These are phyloP conservation scores for Cynoglossus semilaevis DNA, from an alignment of 2,113 vertebrate species.

Conservation along the genomic window DNA sequence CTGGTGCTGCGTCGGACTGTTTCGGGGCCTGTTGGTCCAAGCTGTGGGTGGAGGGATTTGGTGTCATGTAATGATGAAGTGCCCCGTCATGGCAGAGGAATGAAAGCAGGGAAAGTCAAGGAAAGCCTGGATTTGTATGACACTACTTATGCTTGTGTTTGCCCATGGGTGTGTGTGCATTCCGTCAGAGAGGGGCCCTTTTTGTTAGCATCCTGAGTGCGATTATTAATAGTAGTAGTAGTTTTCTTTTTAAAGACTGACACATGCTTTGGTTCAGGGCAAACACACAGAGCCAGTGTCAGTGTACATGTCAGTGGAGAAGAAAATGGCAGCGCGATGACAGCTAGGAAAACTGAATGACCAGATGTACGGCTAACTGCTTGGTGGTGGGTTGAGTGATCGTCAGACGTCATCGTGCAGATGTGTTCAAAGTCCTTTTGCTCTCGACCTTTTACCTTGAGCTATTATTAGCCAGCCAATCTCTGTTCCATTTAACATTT, in stretches of 20 bases:
- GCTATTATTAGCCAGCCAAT: no score
- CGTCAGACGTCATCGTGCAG: no score
- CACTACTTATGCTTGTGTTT: conserved; percentile 12
- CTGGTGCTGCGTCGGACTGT: conserved; percentile 36
- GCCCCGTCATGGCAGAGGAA: conserved; percentile 38
- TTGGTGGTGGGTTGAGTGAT: no score
- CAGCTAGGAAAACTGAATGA: conserved; percentile 7
- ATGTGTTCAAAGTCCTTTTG: no score
- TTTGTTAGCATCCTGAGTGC: conserved; percentile 27
- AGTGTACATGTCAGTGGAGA: background rate
- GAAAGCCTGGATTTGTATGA: background rate
- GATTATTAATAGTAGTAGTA: conserved; percentile 41
- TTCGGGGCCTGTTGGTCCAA: conserved; percentile 33
- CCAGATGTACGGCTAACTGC: no score
- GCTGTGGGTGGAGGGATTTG: conserved; percentile 54
- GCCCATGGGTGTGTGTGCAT: conserved; percentile 41
- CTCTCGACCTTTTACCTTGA: no score
- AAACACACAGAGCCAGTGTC: background rate
- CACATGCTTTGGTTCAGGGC: conserved; percentile 33
- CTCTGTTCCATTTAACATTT: no score
- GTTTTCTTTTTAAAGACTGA: conserved; percentile 56
- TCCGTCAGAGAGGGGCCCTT: conserved; percentile 24
- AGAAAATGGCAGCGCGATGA: background rate
- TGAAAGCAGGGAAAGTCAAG: conserved; percentile 19
- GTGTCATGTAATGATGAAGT: conserved; percentile 51